Evolutionary conservation across 2,113 vertebrate species (phyloP).

Genomic region (Peucedramus taeniatus): DNA sequence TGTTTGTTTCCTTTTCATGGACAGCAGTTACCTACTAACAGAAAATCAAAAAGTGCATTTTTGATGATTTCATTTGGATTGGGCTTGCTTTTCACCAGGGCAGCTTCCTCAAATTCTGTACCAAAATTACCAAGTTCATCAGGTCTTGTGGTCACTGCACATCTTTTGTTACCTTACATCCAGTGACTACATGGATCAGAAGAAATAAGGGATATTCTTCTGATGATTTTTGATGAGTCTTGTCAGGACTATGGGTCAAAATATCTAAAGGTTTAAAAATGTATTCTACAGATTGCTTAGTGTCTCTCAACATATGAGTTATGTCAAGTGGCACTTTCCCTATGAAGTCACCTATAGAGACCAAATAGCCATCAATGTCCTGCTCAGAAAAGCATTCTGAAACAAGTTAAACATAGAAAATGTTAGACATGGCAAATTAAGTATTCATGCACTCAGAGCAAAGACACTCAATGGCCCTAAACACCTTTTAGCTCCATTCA

Average conservation of each 20-base stretch:
- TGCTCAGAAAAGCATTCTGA: not conserved
- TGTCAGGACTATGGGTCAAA: not conserved
- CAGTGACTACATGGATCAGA: not conserved
- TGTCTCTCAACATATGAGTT: not conserved
- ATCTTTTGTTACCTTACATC: not conserved
- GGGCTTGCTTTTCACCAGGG: not conserved
- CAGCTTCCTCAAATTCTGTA: not conserved
- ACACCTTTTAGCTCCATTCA: not conserved
- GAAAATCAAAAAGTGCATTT: not conserved
- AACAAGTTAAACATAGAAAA: not conserved
- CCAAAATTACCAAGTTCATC: not conserved
- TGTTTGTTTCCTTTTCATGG: not conserved
- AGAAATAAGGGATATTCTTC: not conserved
- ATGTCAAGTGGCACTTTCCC: not conserved
- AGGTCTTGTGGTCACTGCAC: not conserved
- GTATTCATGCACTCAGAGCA: not conserved
- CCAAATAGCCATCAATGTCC: not conserved
- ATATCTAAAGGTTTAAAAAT: not conserved
- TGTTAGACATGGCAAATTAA: not conserved
- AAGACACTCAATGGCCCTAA: not conserved
- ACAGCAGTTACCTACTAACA: not conserved
- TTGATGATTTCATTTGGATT: not conserved
- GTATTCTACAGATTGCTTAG: not conserved
- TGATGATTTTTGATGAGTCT: too few species aligned
- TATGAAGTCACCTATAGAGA: rapidly evolving